phyloP scores from a whole-genome alignment of 2,888 invertebrate genomes.

The Drosophila meridionalis region DNA sequence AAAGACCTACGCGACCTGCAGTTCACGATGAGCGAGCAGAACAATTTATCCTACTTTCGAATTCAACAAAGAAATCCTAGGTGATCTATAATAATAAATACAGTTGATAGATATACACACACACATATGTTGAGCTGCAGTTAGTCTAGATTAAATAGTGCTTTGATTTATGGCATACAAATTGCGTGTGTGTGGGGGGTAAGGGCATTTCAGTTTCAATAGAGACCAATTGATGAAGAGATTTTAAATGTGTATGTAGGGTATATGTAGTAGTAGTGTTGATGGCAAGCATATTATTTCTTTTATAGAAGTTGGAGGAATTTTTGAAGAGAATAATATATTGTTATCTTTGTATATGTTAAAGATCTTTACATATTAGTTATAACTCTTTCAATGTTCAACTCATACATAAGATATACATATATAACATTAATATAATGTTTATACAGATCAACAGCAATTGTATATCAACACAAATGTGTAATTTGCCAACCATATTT shows the following conservation, averaged over 20 bases:
- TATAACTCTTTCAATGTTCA: background rate
- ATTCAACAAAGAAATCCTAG: background rate
- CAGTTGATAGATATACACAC: background rate
- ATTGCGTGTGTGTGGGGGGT: background rate
- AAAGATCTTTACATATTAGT: background rate
- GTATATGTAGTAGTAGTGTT: background rate
- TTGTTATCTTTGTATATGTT: background rate
- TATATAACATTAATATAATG: too few relatives aligned
- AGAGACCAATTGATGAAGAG: background rate
- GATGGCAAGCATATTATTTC: too few relatives aligned
- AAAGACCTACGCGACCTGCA: constrained; percentile 1
- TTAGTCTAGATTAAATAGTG: background rate
- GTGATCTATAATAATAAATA: background rate
- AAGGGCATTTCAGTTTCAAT: background rate
- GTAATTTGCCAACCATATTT: background rate
- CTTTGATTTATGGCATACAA: constrained; percentile 4
- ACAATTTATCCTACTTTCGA: background rate
- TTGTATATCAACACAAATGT: too few relatives aligned
- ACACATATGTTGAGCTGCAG: background rate
- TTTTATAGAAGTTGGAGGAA: background rate
- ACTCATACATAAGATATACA: too few relatives aligned
- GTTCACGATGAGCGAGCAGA: background rate
- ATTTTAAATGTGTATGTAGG: background rate
- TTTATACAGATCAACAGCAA: too few relatives aligned
- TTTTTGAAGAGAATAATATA: background rate